These are phyloP conservation scores for Listronotus bonariensis DNA, from an alignment of 1,140 invertebrate genomes.

Conservation along the genomic window DNA sequence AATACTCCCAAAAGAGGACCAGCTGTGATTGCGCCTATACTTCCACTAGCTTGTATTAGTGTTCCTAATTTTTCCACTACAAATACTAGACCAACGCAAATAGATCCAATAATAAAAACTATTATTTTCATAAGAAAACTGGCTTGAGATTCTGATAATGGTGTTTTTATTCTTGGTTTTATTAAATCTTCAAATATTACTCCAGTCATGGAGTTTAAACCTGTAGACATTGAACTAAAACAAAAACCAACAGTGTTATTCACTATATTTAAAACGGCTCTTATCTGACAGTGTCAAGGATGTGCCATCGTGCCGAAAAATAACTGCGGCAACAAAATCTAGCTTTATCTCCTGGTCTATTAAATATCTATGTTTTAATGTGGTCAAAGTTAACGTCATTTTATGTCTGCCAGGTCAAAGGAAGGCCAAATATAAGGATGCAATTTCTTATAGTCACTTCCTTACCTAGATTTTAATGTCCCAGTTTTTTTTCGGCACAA, in stretches of 20 bases:
- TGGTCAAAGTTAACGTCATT: too few species aligned
- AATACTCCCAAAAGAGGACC: constrained; percentile 79
- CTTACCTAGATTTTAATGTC: too few species aligned
- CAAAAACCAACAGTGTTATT: constrained; percentile 62
- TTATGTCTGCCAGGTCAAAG: too few species aligned
- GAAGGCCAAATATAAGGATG: too few species aligned
- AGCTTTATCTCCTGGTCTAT: too few species aligned
- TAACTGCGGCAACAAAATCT: too few species aligned
- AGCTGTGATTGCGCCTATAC: constrained; percentile 67
- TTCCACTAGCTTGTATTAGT: constrained; percentile 65
- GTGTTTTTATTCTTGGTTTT: constrained; percentile 52
- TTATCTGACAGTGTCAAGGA: too few species aligned
- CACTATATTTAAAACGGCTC: constrained; percentile 69
- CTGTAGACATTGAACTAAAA: constrained; percentile 65
- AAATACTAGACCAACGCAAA: constrained; percentile 65
- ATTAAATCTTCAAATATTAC: constrained; percentile 71
- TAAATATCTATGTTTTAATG: too few species aligned
- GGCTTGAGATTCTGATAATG: constrained; percentile 56
- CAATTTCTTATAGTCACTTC: too few species aligned
- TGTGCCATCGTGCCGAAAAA: too few species aligned
- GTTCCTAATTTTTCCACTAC: constrained; percentile 65
- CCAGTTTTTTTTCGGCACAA: too few species aligned
- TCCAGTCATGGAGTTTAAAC: constrained; percentile 68
- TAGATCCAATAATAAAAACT: constrained; percentile 62
- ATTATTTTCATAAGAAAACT: constrained; percentile 63